A percentile compares a stretch with the other conserved stretches of the same genome.
phyloP scores from a whole-genome alignment of 2,113 vertebrate species.

The Australoheros scitulus region DNA sequence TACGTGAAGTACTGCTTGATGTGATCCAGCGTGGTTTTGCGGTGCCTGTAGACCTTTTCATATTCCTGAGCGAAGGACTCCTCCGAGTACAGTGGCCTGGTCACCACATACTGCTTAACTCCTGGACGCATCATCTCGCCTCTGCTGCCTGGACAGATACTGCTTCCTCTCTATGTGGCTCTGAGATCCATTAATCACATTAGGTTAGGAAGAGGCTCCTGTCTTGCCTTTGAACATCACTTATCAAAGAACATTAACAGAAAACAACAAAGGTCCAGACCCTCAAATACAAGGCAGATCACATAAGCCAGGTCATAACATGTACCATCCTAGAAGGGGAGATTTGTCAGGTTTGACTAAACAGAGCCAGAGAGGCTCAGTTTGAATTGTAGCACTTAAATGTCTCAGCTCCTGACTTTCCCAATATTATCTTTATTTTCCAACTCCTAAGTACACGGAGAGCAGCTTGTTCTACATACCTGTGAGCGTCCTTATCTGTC shows the following conservation, averaged over 20 bases:
- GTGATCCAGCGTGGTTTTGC: constrained; percentile 85
- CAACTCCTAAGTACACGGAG: neutral
- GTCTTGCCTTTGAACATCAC: constrained; percentile 62
- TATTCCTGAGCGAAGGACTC: constrained; percentile 84
- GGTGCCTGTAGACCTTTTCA: constrained; percentile 82
- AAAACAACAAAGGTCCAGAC: constrained; percentile 65
- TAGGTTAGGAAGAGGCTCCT: constrained; percentile 28
- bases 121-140: constrained; percentile 81
- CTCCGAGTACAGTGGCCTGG: constrained; percentile 88
- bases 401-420: neutral
- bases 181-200: constrained; percentile 60
- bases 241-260: constrained; percentile 48
- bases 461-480: constrained; percentile 45
- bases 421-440: neutral
- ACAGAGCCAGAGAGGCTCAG: neutral
- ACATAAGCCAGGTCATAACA: constrained; percentile 32
- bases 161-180: constrained; percentile 45
- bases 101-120: constrained; percentile 85
- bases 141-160: constrained; percentile 19
- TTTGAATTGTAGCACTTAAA: neutral
- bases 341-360: constrained; percentile 6
- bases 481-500: constrained; percentile 17
- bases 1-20: constrained; percentile 85
- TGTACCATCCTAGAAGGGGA: neutral
- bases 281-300: constrained; percentile 5